phyloP scores from a whole-genome alignment of 1,140 invertebrate genomes.

The Mesaphorura yosii region DNA sequence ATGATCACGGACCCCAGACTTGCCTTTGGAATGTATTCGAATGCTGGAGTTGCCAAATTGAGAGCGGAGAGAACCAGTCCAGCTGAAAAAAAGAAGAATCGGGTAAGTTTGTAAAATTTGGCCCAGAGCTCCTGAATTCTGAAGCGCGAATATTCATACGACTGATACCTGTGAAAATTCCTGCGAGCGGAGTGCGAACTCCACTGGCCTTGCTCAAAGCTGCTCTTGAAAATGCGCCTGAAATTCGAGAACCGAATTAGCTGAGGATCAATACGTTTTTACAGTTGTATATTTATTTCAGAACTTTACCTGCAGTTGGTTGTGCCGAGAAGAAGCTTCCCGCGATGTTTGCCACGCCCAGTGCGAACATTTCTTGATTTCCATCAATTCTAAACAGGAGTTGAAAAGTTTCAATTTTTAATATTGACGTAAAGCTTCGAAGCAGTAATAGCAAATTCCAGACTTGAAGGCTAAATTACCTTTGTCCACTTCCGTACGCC shows the following conservation, averaged over 20 bases:
- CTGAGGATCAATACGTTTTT: too few species aligned
- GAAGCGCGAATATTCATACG: not conserved
- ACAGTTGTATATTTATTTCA: too few species aligned
- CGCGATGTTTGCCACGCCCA: slow-evolving; percentile 64
- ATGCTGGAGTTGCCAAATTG: slow-evolving; percentile 30
- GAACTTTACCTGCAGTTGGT: too few species aligned
- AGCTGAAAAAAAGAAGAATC: slow-evolving; percentile 39
- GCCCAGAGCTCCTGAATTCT: too few species aligned
- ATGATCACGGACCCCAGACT: slow-evolving; percentile 47
- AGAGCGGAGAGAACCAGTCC: slow-evolving; percentile 62
- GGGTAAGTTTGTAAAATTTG: too few species aligned
- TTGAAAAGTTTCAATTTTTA: too few species aligned
- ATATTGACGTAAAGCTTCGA: too few species aligned
- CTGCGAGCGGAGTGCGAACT: slow-evolving; percentile 69
- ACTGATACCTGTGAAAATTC: slow-evolving; percentile 43
- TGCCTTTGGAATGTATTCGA: slow-evolving; percentile 34
- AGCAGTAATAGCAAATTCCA: too few species aligned
- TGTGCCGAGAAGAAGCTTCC: slow-evolving; percentile 64
- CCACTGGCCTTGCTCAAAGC: slow-evolving; percentile 86
- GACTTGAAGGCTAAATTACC: too few species aligned
- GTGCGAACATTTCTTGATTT: slow-evolving; percentile 29
- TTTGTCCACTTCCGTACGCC: slow-evolving; percentile 44
- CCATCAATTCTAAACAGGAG: slow-evolving; percentile 23
- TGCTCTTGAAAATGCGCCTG: slow-evolving; percentile 76
- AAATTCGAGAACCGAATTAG: too few species aligned